A percentile compares a stretch with the other conserved stretches of the same genome.
Evolutionary conservation across 64 coral and sea anemone species (phyloP).

Genomic region (Stylophora pistillata): DNA sequence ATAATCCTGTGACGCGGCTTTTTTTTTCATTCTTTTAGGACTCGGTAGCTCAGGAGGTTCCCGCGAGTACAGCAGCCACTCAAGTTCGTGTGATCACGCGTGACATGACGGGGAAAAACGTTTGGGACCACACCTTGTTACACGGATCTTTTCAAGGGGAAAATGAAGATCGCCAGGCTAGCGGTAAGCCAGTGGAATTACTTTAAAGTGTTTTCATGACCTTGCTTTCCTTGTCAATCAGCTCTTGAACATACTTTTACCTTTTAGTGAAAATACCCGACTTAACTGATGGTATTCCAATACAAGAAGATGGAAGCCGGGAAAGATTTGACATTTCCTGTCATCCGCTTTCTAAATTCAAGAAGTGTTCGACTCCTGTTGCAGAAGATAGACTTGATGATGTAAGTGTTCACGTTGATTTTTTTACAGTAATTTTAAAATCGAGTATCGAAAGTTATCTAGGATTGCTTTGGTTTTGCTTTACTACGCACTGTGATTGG

Average conservation of each 20-base stretch:
- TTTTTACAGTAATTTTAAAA: not conserved
- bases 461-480: no score
- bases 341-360: constrained; percentile 15
- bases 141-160: constrained; percentile 31
- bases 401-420: constrained; percentile 24
- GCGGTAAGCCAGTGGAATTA: constrained; percentile 3
- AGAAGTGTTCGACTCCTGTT: constrained; percentile 60
- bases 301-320: not conserved
- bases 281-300: not conserved
- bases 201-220: not conserved
- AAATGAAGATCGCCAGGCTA: constrained; percentile 24
- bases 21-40: not conserved
- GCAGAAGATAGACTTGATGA: constrained; percentile 80
- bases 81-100: constrained; percentile 81
- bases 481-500: no score
- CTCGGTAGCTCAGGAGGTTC: not conserved
- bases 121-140: constrained; percentile 81
- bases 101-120: constrained; percentile 93
- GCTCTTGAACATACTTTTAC: not conserved
- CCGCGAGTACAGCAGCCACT: constrained; percentile 67
- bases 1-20: not conserved
- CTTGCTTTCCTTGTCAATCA: not conserved
- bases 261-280: not conserved
- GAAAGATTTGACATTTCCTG: not conserved
- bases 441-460: no score